phyloP scores from a whole-genome alignment of 1,140 invertebrate species.

The Zaprionus ghesquierei region DNA sequence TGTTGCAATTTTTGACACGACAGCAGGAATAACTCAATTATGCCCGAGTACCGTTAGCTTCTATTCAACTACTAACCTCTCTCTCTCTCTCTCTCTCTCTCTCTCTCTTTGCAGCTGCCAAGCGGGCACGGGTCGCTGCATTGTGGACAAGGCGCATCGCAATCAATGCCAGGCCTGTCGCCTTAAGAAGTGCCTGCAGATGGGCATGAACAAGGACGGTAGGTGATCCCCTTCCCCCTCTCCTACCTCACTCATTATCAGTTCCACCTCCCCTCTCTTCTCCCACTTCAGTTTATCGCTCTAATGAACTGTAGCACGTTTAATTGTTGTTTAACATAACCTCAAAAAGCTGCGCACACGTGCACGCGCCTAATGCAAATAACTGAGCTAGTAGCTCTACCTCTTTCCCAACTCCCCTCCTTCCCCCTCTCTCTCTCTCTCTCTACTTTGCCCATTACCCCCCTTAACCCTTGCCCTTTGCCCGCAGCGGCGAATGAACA shows the following conservation, averaged over 20 bases:
- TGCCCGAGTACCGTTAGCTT: conserved; percentile 6
- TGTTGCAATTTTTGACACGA: conserved; percentile 79
- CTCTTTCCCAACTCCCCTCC: too few species aligned
- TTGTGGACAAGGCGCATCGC: conserved; percentile 98
- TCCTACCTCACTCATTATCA: neutral
- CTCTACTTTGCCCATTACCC: neutral
- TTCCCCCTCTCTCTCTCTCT: neutral
- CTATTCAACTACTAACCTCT: neutral
- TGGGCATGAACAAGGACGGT: conserved; percentile 99
- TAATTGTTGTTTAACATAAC: conserved; percentile 71
- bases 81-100: neutral
- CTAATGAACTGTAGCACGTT: conserved; percentile 71
- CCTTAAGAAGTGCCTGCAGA: conserved; percentile 98
- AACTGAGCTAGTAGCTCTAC: conserved; percentile 10
- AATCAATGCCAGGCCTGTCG: conserved; percentile 99
- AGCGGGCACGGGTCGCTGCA: conserved; percentile 96
- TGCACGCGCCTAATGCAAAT: conserved; percentile 50
- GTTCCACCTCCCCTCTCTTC: neutral
- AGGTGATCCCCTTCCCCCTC: conserved; percentile 83
- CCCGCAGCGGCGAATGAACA: conserved; percentile 31
- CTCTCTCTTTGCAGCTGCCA: conserved; percentile 91
- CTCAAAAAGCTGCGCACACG: conserved; percentile 59
- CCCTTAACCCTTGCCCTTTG: conserved; percentile 35
- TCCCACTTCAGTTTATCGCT: conserved; percentile 36
- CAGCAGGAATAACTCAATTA: conserved; percentile 67